Base-by-base conservation (phyloP, 2,113 vertebrate species). In the Ifrita kowaldi region DNA sequence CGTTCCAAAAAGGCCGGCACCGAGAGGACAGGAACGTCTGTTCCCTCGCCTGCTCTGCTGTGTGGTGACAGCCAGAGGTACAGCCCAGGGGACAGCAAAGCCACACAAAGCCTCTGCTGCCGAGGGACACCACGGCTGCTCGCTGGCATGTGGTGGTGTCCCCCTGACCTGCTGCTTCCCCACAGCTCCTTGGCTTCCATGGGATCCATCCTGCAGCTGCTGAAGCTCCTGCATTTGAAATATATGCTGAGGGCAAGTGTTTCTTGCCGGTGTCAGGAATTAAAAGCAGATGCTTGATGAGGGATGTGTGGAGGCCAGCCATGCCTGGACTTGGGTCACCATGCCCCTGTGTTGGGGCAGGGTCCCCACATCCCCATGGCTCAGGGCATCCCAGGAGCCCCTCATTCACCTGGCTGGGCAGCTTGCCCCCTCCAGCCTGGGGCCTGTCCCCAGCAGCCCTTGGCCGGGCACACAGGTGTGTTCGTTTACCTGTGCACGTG, bases 121-220 rank as follows among this genome's bases (percentile, higher is more conserved):
- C 1, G 2, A 42, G 44, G 32, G 49, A 64, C 24, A 3, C 5
- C 4, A 12, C 0, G 0, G 9, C 50, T 50, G 71, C 50, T 69
- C 0, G 0, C n/a, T 22, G 39, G 20, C 1, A 0, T 4, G 1
- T 13, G 15, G 5, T 3, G 3, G 9, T 10, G 32, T n/a, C 10
- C 49, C 37, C 42, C 22, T 16, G 47, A 11, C 23, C 63, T 20
- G 17, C 63, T 32, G 7, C 30, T 52, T 10, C 68, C 68, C 32
- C 16, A 10, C 62, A 56, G 46, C 64, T 20, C 26, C 33, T 59
- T 22, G 55, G 39, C 60, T 46, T 52, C 67, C 30, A 4, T 8
- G 86, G 82, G 63, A 8, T 33, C 7, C 4, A 5, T 39, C 63
- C 76, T 23, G 37, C 55, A 24, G 3, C 7, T 1, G 0, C 4